Base-by-base conservation (phyloP, 2,888 invertebrate genomes). In the Choristoneura rosaceana region DNA sequence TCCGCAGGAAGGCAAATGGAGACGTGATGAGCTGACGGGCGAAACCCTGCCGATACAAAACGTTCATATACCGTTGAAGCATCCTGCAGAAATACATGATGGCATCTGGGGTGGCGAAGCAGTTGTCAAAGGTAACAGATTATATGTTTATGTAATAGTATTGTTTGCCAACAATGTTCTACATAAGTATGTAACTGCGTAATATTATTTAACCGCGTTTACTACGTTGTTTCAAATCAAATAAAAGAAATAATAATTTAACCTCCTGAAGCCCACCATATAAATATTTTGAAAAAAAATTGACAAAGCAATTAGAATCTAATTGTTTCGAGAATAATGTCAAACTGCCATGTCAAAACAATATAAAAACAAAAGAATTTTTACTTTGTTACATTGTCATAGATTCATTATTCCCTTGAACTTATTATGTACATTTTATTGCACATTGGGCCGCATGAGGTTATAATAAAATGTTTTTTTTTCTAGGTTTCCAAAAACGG, bases 61-160 rank as follows among this genome's bases (percentile, higher is more conserved):
- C 91, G 82, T 96, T 58, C 96, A 97, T 43, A 89, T 99, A 43
- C 97, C 97, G 0, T 83, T 98, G 1, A 95, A 95, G 76, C 97
- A 96, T 86, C 97, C 99, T 0, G 93, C 95, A 52, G 98, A 99
- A 91, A 94, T 96, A 70, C 94, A 99, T 85, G 83, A 96, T 60
- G 99, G 99, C 45, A 94, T 99, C 76, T 99, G 99, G 99, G 99
- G 99, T 76, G 99, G 99, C 9, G 99, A 99, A 94, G 98, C 97
- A 45, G 95, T 99, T 0, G 93, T 99, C 33, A 97, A 98, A 94
- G 99, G 94, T 92, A 76, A 63, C 62, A 60, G 17, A 17, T 59
- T 71, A 34, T 71, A 52, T 70, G 66, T 67, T 71, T 66, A 67
- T 67, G 38, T 67, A 71, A 71, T 55, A 9, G 10, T 47, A 71